Base-by-base conservation (phyloP, 2,888 invertebrate species). In the Acrobeloides nanus region DNA sequence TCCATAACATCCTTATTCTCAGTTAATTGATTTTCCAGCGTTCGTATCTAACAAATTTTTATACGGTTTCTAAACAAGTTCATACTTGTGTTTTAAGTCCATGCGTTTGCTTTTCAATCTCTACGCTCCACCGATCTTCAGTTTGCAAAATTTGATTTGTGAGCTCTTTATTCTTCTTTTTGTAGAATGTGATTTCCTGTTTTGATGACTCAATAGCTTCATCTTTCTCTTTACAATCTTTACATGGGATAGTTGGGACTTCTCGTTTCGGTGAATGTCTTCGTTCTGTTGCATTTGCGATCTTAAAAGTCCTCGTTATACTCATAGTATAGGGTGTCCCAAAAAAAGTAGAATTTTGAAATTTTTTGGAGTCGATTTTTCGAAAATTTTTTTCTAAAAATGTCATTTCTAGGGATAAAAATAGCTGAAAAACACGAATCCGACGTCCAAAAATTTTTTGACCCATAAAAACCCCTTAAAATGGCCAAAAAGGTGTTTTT, bases 91-190 rank as follows among this genome's bases (percentile, higher is more conserved):
- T 41, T 26, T 51, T 48, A 43, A 59, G 53, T 3, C 35, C 44
- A 25, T 71, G 66, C 8, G 61, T 50, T 38, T 72, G 62, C 45
- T 66, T 66, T 46, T 73, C 73, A 39, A 73, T 68, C 44, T 73
- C 73, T 25, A 66, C 64, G 25, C 68, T 72, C 73, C 73, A 73
- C 10, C 73, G 58, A 40, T 73, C 72, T 41, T 73, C 73, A 1
- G 73, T 73, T 56, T 73, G 69, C 4, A 73, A 57, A 4, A 72
- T 62, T 45, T 73, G 70, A 23, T 72, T 66, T 5, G 69, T 69
- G 17, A 69, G 50, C 47, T 69, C 69, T 46, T 65, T 68, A 54
- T 69, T 69, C 54, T 69, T 69, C 62, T 69, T 69, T 40, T 69
- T 69, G 51, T 70, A 69, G 48, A 61, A 60, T 12, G 31, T 50